phyloP scores from a whole-genome alignment of 1,140 invertebrate genomes.

The Euwallacea fornicatus region DNA sequence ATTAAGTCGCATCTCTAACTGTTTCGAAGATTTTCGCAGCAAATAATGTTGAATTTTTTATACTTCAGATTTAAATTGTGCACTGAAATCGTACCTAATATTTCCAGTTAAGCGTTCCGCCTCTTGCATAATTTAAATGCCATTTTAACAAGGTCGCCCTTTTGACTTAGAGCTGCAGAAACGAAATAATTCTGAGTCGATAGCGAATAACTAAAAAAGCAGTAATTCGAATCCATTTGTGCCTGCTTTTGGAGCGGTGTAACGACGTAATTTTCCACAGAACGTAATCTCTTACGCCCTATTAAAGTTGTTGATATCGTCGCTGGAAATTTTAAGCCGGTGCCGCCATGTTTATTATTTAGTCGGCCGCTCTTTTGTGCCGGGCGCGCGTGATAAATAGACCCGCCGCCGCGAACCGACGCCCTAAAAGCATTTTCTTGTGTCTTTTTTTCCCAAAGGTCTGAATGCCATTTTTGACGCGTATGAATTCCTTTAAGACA shows the following conservation, averaged over 20 bases:
- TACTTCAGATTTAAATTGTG: too few species aligned
- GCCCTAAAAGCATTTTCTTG: slow-evolving; percentile 22
- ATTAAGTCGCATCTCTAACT: too few species aligned
- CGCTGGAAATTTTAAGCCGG: slow-evolving; percentile 24
- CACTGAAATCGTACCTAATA: too few species aligned
- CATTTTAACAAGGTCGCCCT: too few species aligned
- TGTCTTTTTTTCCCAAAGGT: slow-evolving; percentile 8
- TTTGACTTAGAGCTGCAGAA: too few species aligned
- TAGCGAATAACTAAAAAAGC: too few species aligned
- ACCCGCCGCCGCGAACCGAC: slow-evolving; percentile 11
- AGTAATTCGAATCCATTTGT: too few species aligned
- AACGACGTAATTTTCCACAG: slow-evolving; percentile 25
- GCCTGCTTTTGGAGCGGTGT: slow-evolving; percentile 10
- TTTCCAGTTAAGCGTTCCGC: too few species aligned
- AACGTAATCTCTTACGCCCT: slow-evolving; percentile 25
- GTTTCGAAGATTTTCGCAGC: too few species aligned
- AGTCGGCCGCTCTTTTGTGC: slow-evolving; percentile 10
- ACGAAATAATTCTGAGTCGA: too few species aligned
- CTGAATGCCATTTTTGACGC: background rate
- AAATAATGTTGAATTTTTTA: too few species aligned
- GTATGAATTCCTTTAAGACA: background rate
- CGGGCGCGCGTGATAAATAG: slow-evolving; percentile 14
- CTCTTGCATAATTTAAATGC: too few species aligned
- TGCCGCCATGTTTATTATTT: slow-evolving; percentile 25
- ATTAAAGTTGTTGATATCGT: slow-evolving; percentile 25